Evolutionary conservation across 2,113 vertebrate species (phyloP).

Genomic region (Corythaixoides concolor): DNA sequence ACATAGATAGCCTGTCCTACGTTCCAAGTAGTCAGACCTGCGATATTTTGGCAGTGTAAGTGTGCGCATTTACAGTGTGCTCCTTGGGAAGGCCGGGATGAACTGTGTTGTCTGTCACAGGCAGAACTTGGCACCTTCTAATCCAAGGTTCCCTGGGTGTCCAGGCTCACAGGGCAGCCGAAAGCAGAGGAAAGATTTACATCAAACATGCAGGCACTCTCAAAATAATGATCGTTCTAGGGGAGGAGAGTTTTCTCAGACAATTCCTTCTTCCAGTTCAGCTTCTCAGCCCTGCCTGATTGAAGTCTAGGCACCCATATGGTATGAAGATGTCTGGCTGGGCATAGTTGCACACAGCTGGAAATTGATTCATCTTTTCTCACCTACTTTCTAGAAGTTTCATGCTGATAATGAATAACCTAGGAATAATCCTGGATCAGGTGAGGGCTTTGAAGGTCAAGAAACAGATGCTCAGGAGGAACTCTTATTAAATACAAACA

Average conservation of each 20-base stretch:
- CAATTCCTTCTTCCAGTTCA: background rate
- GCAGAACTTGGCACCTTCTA: background rate
- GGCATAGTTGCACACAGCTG: background rate
- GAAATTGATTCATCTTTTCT: constrained; percentile 8
- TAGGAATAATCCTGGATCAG: background rate
- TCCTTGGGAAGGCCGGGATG: background rate
- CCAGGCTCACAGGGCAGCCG: background rate
- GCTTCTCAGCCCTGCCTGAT: background rate
- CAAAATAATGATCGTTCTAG: background rate
- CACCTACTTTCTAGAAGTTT: constrained; percentile 6
- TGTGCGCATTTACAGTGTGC: background rate
- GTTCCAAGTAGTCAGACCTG: background rate
- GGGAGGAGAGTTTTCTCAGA: background rate
- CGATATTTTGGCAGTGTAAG: background rate
- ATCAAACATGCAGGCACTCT: background rate
- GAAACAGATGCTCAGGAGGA: background rate
- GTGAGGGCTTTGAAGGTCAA: constrained; percentile 8
- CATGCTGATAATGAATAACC: background rate
- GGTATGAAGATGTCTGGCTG: constrained; percentile 21
- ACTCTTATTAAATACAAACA: background rate
- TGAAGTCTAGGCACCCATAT: constrained; percentile 5
- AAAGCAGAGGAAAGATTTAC: background rate
- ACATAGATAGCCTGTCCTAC: background rate
- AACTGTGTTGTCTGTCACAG: background rate
- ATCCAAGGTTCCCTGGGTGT: background rate